Percentiles rank a stretch among this genome's conserved stretches.
phyloP scores from a whole-genome alignment of 1,140 invertebrate genomes.

The Amphibalanus amphitrite region DNA sequence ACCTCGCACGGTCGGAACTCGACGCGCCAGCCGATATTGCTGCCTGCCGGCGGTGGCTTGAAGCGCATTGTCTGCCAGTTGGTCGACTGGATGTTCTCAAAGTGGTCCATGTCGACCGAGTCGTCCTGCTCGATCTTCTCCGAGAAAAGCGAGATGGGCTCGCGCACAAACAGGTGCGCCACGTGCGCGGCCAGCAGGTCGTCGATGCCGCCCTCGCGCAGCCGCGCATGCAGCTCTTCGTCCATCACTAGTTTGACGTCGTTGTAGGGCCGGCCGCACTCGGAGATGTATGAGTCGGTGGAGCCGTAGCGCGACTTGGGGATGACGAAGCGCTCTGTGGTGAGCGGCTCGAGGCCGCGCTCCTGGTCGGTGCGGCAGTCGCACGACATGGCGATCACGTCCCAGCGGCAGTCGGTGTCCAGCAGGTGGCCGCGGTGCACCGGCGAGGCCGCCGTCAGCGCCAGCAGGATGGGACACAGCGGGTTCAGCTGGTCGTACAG shows the following conservation, averaged over 20 bases:
- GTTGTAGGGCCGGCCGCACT: constrained; percentile 57
- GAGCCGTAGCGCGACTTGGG: constrained; percentile 95
- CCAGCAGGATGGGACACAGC: constrained; percentile 92
- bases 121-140: constrained; percentile 95
- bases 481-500: constrained; percentile 96
- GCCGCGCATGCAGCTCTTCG: constrained; percentile 54
- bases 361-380: constrained; percentile 93
- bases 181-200: constrained; percentile 80
- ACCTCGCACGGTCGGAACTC: constrained; percentile 98
- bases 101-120: constrained; percentile 87
- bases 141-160: constrained; percentile 86
- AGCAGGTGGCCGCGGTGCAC: constrained; percentile 81
- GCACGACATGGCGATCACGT: constrained; percentile 81
- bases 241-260: constrained; percentile 82
- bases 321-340: constrained; percentile 52
- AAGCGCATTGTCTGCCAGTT: constrained; percentile 99
- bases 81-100: constrained; percentile 99
- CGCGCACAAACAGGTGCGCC: constrained; percentile 95
- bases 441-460: constrained; percentile 89
- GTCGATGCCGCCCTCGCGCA: constrained; percentile 75
- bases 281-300: constrained; percentile 90
- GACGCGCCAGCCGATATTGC: constrained; percentile 94
- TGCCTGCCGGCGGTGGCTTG: constrained; percentile 89
- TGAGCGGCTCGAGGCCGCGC: constrained; percentile 53
- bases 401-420: constrained; percentile 94